Conservation (phyloP, 1,140 invertebrate genomes). For the Drosophila dunni region DNA sequence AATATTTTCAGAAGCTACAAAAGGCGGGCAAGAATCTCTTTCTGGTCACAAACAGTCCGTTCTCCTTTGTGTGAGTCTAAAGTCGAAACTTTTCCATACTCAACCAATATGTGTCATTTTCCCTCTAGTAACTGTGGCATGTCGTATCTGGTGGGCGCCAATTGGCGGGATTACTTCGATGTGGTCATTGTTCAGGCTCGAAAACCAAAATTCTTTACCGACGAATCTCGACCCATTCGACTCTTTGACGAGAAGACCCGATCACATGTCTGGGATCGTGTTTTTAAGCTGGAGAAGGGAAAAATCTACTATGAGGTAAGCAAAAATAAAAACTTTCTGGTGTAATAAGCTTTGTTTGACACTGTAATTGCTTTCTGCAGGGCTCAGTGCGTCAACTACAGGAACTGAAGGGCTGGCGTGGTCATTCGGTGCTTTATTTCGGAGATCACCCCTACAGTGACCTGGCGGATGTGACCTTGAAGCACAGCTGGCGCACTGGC, state of each 20-base stretch:
- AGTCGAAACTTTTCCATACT: background rate
- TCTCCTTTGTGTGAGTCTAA: slow-evolving; percentile 96
- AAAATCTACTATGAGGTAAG: slow-evolving; percentile 96
- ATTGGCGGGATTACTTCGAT: slow-evolving; percentile 97
- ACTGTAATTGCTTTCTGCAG: slow-evolving; percentile 85
- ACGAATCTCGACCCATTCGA: slow-evolving; percentile 94
- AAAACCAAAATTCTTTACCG: slow-evolving; percentile 98
- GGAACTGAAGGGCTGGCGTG: slow-evolving; percentile 96
- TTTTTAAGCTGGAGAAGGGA: slow-evolving; percentile 94
- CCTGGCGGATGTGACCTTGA: slow-evolving; percentile 97
- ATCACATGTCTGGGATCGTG: slow-evolving; percentile 95
- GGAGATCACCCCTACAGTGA: slow-evolving; percentile 99
- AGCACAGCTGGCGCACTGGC: slow-evolving; percentile 98
- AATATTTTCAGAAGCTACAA: slow-evolving; percentile 91
- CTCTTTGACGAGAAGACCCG: slow-evolving; percentile 93
- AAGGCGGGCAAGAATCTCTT: slow-evolving; percentile 95
- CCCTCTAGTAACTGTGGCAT: slow-evolving; percentile 93
- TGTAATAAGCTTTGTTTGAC: background rate
- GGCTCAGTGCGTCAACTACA: slow-evolving; percentile 96
- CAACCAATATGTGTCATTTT: background rate
- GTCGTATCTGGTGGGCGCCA: slow-evolving; percentile 93
- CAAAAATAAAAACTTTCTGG: background rate
- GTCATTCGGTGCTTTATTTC: slow-evolving; percentile 97
- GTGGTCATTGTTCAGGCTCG: slow-evolving; percentile 97
- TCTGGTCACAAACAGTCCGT: slow-evolving; percentile 98